These are phyloP conservation scores for Gasterosteus nipponicus DNA, from an alignment of 2,113 vertebrate genomes.

Conservation along the genomic window DNA sequence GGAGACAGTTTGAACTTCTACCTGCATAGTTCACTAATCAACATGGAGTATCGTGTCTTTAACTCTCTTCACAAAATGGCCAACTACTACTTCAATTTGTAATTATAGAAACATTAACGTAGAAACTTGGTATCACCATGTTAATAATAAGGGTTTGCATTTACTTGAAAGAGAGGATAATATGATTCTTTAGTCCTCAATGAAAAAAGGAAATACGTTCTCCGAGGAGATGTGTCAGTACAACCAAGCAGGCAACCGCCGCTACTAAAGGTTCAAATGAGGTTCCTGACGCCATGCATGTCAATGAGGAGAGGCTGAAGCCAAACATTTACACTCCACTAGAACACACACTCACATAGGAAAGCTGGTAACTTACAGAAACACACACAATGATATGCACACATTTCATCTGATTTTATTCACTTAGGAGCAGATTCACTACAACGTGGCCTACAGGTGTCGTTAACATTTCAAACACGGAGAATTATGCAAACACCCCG, in stretches of 20 bases:
- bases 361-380: conserved; percentile 16
- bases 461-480: conserved; percentile 70
- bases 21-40: neutral
- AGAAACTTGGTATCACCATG: conserved; percentile 3
- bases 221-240: conserved; percentile 7
- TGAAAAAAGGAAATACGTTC: conserved; percentile 26
- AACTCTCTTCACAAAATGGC: neutral
- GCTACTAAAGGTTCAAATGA: conserved; percentile 50
- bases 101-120: conserved; percentile 4
- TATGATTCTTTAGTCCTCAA: neutral
- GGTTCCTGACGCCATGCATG: conserved; percentile 55
- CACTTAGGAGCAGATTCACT: conserved; percentile 45
- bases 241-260: conserved; percentile 54
- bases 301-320: conserved; percentile 44
- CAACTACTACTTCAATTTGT: conserved; percentile 1
- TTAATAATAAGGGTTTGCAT: conserved; percentile 26
- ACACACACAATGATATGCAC: conserved; percentile 37
- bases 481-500: conserved; percentile 64
- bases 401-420: conserved; percentile 41
- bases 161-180: conserved; percentile 16
- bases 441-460: conserved; percentile 66
- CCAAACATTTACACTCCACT: conserved; percentile 11
- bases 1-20: neutral
- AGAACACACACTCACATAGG: conserved; percentile 5
- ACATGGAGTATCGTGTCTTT: neutral